A percentile compares a stretch with the other conserved stretches of the same genome.
phyloP scores from a whole-genome alignment of 1,140 invertebrate genomes.

The Laodelphax striatellus region DNA sequence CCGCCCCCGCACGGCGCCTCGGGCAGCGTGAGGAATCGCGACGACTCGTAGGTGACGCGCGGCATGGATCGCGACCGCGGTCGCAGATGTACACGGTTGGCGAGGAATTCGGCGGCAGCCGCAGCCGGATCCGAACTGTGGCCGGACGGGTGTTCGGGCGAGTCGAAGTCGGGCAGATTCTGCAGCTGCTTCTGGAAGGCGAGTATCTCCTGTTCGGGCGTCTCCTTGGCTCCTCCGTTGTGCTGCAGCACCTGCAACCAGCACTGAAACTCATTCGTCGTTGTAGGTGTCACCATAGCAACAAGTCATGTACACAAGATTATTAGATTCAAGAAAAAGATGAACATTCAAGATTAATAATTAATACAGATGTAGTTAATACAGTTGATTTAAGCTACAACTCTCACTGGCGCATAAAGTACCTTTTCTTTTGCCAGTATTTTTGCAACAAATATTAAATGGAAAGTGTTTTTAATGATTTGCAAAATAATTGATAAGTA shows the following conservation, averaged over 20 bases:
- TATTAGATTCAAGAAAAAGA: too few relatives aligned
- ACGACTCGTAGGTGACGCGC: constrained; percentile 32
- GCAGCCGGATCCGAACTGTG: constrained; percentile 17
- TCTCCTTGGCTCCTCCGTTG: constrained; percentile 22
- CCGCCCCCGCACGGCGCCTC: constrained; percentile 23
- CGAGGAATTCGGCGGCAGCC: constrained; percentile 25
- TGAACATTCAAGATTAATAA: too few relatives aligned
- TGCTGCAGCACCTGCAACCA: constrained; percentile 9
- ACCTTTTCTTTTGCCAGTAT: too few relatives aligned
- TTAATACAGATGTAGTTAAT: too few relatives aligned
- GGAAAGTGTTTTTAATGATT: too few relatives aligned
- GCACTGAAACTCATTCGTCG: background rate
- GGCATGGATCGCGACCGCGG: constrained; percentile 40
- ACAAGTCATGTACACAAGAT: too few relatives aligned
- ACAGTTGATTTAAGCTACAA: too few relatives aligned
- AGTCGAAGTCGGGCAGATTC: constrained; percentile 38
- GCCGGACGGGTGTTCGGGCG: constrained; percentile 23
- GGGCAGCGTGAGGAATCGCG: constrained; percentile 31
- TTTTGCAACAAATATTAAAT: too few relatives aligned
- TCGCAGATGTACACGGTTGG: constrained; percentile 25
- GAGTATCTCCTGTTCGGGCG: constrained; percentile 37
- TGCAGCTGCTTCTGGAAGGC: constrained; percentile 41
- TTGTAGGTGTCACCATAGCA: too few relatives aligned
- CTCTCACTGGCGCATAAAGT: too few relatives aligned
- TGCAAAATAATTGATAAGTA: too few relatives aligned